phyloP scores from a whole-genome alignment of 2,888 invertebrate genomes.

The Biston stratarius region DNA sequence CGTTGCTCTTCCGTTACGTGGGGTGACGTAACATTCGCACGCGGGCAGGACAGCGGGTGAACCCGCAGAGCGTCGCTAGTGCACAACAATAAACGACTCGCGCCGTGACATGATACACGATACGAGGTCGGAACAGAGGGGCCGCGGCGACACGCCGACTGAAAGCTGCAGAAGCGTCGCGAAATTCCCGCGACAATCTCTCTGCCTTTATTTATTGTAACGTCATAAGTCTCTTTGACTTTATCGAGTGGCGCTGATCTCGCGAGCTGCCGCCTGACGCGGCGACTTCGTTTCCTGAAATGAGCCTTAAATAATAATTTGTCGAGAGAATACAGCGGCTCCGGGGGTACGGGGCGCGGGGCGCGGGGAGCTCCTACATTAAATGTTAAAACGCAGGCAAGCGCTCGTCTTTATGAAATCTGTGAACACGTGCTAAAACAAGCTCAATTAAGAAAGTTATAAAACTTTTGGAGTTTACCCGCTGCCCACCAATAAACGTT shows the following conservation, averaged over 20 bases:
- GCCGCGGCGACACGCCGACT: background rate
- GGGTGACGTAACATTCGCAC: too few species aligned
- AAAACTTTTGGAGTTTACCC: too few species aligned
- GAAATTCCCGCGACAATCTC: background rate
- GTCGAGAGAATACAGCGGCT: conserved; percentile 11
- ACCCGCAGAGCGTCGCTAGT: too few species aligned
- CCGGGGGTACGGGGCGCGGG: background rate
- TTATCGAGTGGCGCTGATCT: conserved; percentile 21
- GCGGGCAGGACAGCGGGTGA: too few species aligned
- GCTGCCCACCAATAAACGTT: too few species aligned
- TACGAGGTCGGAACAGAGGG: background rate
- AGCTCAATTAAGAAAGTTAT: too few species aligned
- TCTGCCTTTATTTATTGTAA: conserved; percentile 18
- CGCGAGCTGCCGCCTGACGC: background rate
- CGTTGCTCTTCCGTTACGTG: too few species aligned
- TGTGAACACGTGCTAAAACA: too few species aligned
- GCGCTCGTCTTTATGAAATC: too few species aligned
- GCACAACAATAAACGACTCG: too few species aligned
- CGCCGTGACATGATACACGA: too few species aligned
- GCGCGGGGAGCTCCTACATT: conserved; percentile 13
- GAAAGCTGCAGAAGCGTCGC: background rate
- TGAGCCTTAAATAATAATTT: conserved; percentile 14
- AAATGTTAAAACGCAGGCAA: background rate
- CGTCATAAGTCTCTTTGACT: conserved; percentile 8
- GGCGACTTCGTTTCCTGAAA: background rate